phyloP scores from a whole-genome alignment of 2,113 vertebrate genomes.

The Pollimyrus isidori region DNA sequence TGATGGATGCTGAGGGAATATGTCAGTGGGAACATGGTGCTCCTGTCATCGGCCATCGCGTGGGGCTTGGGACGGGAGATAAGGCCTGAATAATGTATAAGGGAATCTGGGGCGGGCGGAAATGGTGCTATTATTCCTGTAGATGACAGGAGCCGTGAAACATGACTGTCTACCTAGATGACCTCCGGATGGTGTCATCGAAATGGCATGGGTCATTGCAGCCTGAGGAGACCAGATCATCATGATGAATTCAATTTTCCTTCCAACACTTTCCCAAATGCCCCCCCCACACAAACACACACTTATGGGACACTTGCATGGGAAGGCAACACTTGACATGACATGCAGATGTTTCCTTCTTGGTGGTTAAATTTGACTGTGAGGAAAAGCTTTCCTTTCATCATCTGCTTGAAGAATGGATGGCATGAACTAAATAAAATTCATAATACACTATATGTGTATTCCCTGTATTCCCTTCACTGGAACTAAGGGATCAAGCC shows the following conservation, averaged over 20 bases:
- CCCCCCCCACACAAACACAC: not conserved
- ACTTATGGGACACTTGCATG: not conserved
- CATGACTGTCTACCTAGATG: not conserved
- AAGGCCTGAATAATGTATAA: slow-evolving; percentile 24
- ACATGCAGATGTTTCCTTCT: not conserved
- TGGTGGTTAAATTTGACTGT: too few relatives aligned
- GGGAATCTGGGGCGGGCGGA: not conserved
- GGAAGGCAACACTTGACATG: not conserved
- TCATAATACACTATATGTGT: not conserved
- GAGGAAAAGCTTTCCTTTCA: not conserved
- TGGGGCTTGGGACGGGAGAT: not conserved
- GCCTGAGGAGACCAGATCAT: not conserved
- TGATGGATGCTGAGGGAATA: slow-evolving; percentile 6
- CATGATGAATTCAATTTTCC: not conserved
- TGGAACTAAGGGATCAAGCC: too few relatives aligned
- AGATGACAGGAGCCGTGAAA: slow-evolving; percentile 14
- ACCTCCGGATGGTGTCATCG: not conserved
- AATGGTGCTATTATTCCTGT: slow-evolving; percentile 14
- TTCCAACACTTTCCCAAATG: not conserved
- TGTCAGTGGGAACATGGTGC: not conserved
- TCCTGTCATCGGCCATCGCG: slow-evolving; percentile 8
- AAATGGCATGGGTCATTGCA: not conserved
- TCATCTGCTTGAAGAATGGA: not conserved
- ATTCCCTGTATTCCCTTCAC: too few relatives aligned
- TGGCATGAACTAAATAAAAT: not conserved